These are phyloP conservation scores for Mustela lutreola DNA, from an alignment of 2,113 vertebrate genomes.

Conservation along the genomic window DNA sequence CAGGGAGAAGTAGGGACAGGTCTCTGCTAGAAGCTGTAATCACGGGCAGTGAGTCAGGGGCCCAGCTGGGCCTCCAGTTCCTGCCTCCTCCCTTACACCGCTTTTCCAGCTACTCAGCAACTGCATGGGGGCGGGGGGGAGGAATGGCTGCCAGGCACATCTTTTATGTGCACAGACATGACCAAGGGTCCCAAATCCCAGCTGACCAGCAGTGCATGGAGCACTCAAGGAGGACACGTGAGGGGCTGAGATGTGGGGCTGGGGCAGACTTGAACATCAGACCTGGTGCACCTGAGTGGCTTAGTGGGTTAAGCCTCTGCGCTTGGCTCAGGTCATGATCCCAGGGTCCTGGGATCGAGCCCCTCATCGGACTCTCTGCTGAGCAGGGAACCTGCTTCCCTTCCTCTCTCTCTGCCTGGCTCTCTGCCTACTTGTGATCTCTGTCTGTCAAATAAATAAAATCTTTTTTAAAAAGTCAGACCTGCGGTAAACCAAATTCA, in stretches of 20 bases:
- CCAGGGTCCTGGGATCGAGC: no score
- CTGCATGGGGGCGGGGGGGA: background rate
- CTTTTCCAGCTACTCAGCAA: constrained; percentile 30
- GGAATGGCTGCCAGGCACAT: background rate
- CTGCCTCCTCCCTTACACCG: background rate
- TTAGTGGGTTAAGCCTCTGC: no score
- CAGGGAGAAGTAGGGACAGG: background rate
- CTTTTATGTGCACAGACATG: constrained; percentile 56
- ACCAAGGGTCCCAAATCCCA: background rate
- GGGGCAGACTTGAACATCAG: background rate
- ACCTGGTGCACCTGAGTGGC: background rate
- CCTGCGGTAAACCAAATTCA: background rate
- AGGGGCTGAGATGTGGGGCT: background rate
- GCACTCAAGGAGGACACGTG: background rate
- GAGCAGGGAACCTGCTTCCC: no score
- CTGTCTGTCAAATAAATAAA: no score
- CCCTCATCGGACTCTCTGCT: no score
- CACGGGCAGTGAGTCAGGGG: background rate
- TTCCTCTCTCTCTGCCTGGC: no score
- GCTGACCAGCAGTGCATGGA: background rate
- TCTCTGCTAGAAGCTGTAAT: background rate
- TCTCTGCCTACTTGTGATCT: no score
- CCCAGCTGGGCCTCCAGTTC: background rate
- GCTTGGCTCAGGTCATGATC: no score
- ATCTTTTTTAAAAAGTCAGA: background rate